A percentile compares a stretch with the other conserved stretches of the same genome.
These are phyloP conservation scores for Ashinkailepas kermadecensis DNA, from an alignment of 2,888 invertebrate species.

Conservation along the genomic window DNA sequence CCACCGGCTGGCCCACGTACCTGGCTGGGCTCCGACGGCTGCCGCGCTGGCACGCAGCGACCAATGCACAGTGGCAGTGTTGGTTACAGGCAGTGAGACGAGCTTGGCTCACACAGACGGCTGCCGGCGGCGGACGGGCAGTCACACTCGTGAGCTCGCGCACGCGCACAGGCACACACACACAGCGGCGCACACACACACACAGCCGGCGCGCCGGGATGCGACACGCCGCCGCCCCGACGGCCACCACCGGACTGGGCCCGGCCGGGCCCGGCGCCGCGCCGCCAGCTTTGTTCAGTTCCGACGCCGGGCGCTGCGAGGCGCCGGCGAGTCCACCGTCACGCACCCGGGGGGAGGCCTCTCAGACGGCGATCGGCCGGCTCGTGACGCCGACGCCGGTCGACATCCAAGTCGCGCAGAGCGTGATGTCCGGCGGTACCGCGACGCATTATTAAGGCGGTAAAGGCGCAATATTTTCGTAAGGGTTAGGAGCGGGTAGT, in stretches of 20 bases:
- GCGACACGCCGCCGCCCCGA: neutral
- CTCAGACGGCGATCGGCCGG: neutral
- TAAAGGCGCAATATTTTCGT: no score
- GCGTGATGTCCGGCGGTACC: no score
- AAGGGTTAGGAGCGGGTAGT: no score
- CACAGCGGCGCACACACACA: constrained; percentile 20
- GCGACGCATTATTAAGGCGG: no score
- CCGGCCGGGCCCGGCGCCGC: neutral
- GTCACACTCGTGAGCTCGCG: neutral
- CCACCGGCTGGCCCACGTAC: neutral
- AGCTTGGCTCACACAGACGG: neutral
- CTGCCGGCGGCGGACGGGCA: neutral
- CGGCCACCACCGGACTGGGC: neutral
- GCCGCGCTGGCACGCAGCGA: neutral
- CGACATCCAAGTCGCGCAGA: neutral
- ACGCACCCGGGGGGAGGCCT: constrained; percentile 21
- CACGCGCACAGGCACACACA: constrained; percentile 1
- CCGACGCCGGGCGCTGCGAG: neutral
- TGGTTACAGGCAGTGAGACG: neutral
- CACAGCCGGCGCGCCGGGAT: neutral
- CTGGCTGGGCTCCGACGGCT: neutral
- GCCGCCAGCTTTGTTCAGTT: constrained; percentile 14
- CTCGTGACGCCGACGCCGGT: neutral
- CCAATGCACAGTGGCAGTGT: neutral
- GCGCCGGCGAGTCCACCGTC: constrained; percentile 23